Percentiles rank a stretch among this genome's conserved stretches.
phyloP scores from a whole-genome alignment of 2,888 invertebrate species.

The Pammene aurita region DNA sequence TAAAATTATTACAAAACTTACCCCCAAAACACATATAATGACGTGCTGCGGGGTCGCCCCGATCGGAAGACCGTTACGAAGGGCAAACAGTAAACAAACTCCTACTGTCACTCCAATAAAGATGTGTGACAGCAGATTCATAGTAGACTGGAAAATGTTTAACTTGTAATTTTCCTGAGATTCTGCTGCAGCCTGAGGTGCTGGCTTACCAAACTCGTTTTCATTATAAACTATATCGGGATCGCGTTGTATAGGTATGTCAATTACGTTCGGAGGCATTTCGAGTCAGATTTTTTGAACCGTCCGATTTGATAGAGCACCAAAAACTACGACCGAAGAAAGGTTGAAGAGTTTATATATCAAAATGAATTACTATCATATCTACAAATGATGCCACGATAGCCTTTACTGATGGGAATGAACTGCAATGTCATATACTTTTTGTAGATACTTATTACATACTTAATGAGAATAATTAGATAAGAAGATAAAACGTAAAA shows the following conservation, averaged over 20 bases:
- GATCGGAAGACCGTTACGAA: conserved; percentile 57
- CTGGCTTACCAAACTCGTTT: background rate
- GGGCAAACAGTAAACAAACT: conserved; percentile 54
- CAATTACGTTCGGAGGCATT: conserved; percentile 56
- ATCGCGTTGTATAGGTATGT: conserved; percentile 44
- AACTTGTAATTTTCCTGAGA: conserved; percentile 50
- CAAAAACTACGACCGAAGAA: conserved; percentile 2
- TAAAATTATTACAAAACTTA: conserved; percentile 60
- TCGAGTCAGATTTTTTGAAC: conserved; percentile 11
- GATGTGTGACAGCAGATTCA: conserved; percentile 62
- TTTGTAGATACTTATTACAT: background rate
- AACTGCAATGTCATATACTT: conserved; percentile 1
- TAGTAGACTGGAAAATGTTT: conserved; percentile 57
- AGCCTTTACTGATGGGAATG: background rate
- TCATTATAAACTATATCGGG: conserved; percentile 44
- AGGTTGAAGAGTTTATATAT: background rate
- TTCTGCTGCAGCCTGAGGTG: background rate
- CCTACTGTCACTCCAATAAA: conserved; percentile 66
- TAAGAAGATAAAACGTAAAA: background rate
- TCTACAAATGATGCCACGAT: background rate
- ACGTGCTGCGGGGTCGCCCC: conserved; percentile 60
- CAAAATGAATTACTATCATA: background rate
- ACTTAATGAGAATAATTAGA: background rate
- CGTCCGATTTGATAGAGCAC: background rate
- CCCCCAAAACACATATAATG: conserved; percentile 70